These are phyloP conservation scores for Hesperia comma DNA, from an alignment of 2,888 invertebrate genomes.

Conservation along the genomic window DNA sequence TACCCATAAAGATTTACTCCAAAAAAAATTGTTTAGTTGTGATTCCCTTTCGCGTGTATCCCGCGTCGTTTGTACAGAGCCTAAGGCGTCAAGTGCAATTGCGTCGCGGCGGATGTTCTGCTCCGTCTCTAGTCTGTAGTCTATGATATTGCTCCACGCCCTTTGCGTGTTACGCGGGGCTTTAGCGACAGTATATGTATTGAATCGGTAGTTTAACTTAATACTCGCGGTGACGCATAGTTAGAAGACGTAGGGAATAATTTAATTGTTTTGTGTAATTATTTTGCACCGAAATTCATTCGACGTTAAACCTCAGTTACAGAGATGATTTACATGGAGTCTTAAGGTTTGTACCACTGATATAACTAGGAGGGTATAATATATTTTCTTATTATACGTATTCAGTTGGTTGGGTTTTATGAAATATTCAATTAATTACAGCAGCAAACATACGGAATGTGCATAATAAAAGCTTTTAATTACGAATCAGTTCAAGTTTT, in stretches of 20 bases:
- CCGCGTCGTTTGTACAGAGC: slow-evolving; percentile 41
- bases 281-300: neutral
- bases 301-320: neutral
- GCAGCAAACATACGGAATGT: too few species aligned
- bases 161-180: slow-evolving; percentile 76
- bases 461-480: too few species aligned
- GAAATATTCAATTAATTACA: too few species aligned
- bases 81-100: slow-evolving; percentile 83
- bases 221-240: slow-evolving; percentile 28
- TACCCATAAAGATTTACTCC: too few species aligned
- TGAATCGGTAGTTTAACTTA: slow-evolving; percentile 36
- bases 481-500: too few species aligned
- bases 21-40: too few species aligned
- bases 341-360: too few species aligned
- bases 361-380: too few species aligned
- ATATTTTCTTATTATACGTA: too few species aligned
- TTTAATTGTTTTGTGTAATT: slow-evolving; percentile 12
- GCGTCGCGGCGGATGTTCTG: slow-evolving; percentile 79
- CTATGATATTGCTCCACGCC: slow-evolving; percentile 83
- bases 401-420: too few species aligned
- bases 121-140: slow-evolving; percentile 77
- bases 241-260: neutral
- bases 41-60: neutral
- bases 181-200: slow-evolving; percentile 54
- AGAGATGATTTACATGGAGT: neutral